Percentiles rank a stretch among this genome's conserved stretches.
phyloP scores from a whole-genome alignment of 2,113 vertebrate species.

The Agapornis roseicollis region DNA sequence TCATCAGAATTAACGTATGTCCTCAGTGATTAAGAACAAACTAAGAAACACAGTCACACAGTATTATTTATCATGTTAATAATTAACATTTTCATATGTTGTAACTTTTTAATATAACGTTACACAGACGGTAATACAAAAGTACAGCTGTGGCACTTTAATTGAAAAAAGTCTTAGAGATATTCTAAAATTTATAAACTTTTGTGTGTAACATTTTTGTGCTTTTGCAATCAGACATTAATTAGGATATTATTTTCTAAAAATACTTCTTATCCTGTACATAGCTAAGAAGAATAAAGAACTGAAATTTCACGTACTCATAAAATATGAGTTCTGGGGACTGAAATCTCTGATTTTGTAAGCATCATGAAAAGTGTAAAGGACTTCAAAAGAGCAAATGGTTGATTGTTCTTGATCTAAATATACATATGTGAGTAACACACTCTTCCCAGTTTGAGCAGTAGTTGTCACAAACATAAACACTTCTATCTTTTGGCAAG shows the following conservation, averaged over 20 bases:
- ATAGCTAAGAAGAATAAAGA: background rate
- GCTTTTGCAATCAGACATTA: background rate
- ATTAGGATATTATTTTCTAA: background rate
- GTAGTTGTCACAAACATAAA: background rate
- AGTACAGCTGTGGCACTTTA: background rate
- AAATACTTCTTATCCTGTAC: background rate
- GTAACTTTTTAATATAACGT: background rate
- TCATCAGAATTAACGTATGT: background rate
- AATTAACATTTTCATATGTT: background rate
- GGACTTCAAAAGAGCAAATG: slow-evolving; percentile 32
- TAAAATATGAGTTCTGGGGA: background rate
- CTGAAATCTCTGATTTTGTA: background rate
- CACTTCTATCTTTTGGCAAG: background rate
- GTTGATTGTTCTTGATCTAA: background rate
- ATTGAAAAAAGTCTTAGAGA: background rate
- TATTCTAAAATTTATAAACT: background rate
- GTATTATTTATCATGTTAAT: background rate
- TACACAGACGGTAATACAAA: background rate
- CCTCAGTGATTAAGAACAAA: background rate
- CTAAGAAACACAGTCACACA: background rate
- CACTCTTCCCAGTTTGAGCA: background rate
- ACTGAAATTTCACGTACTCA: background rate
- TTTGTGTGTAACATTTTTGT: background rate
- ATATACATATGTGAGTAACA: background rate
- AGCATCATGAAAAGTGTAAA: background rate